Percentiles rank a stretch among this genome's conserved stretches.
phyloP scores from a whole-genome alignment of 2,113 vertebrate species.

The Pristiophorus japonicus region DNA sequence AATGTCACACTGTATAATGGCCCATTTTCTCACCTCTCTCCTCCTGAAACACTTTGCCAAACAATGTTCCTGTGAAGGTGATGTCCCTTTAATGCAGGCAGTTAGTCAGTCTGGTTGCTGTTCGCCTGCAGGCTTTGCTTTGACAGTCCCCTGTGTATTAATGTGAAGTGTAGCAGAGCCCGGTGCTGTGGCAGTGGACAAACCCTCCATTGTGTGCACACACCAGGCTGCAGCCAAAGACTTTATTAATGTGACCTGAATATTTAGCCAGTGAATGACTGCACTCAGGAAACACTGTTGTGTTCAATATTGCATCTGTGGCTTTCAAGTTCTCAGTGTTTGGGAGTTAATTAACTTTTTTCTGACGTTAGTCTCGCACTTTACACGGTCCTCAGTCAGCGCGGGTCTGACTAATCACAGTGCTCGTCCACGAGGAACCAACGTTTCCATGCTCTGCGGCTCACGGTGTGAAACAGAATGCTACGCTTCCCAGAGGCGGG shows the following conservation, averaged over 20 bases:
- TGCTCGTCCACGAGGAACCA: background rate
- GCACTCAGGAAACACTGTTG: background rate
- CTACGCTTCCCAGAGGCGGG: too few species aligned
- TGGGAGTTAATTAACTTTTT: background rate
- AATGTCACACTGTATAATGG: background rate
- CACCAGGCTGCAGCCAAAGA: background rate
- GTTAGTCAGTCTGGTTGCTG: background rate
- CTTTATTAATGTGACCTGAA: slow-evolving; percentile 14
- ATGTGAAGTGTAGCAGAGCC: background rate
- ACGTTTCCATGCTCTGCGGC: background rate
- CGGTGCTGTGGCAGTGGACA: background rate
- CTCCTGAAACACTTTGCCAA: background rate
- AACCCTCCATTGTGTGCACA: background rate
- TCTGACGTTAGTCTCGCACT: background rate
- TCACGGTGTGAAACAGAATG: background rate
- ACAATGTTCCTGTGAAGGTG: background rate
- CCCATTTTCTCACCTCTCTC: background rate
- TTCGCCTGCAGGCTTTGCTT: background rate
- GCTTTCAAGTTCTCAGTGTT: background rate
- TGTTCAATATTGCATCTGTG: background rate
- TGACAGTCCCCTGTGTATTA: background rate
- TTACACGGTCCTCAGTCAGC: background rate
- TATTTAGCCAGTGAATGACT: background rate
- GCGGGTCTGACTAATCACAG: background rate
- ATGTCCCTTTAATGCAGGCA: background rate